Base-by-base conservation (phyloP, 1,140 invertebrate species). In the Euura lappo region DNA sequence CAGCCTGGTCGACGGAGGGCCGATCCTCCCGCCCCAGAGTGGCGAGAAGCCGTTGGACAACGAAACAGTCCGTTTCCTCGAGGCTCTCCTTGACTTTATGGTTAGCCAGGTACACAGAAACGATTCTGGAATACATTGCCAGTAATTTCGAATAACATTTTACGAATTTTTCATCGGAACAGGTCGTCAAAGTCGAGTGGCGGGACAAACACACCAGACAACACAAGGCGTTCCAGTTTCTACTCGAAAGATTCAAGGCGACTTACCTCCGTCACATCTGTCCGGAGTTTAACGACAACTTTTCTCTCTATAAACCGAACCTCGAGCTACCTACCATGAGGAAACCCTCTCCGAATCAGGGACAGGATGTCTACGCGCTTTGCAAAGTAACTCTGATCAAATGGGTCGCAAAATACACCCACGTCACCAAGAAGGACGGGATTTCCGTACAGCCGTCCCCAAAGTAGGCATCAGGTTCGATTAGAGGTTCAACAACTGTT, bases 191-290 rank as follows among this genome's bases (percentile, higher is more conserved):
- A 87, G 91, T 99, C 72, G 94, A 97, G 84, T 99, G 97, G 97
- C 92, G 93, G 75, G 97, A 98, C 80, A 93, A 94, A 84, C 90
- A 90, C 45, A 91, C 92, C 4, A 89, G 92, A 72, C 95, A 95
- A 84, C 91, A 94, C 74, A 92, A 92, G 81, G 93, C 93, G 77
- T 98, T 99, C 88, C 92, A 93, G 65, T 99, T 98, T 89, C 88
- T 99, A 71, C 91, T 99, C 83, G 94, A 98, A 83, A 94, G 93
- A 78, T 99, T 99, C 82, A 97, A 97, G 88, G 88, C 92, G 64
- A 95, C 95, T 82, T 99, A 99, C 86, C 89, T 99, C 74, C 94
- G 93, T 45, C 91, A 95, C 79, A 94, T 99, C 78, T 98, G 98
- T 87, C 96, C 97, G 1, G 92, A 94, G 78, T 98, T 98, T 83